Evolutionary conservation across 2,888 invertebrate genomes (phyloP).

Genomic region (Heliconius ismenius): DNA sequence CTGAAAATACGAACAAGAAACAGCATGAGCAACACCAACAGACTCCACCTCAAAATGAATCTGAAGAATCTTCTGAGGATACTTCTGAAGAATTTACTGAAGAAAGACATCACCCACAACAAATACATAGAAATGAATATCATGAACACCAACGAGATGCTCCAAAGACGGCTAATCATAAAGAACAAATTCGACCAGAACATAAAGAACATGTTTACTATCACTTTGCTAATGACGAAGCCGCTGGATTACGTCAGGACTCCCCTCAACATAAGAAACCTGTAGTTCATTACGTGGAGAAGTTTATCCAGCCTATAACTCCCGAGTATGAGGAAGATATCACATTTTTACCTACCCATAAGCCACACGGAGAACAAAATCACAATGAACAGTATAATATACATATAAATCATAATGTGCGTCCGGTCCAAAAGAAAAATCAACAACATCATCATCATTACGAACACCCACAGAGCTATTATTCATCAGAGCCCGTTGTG

Average conservation of each 20-base stretch:
- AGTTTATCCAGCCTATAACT: conserved; percentile 52
- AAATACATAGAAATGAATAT: conserved; percentile 12
- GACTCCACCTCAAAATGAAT: conserved; percentile 33
- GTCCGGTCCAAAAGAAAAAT: conserved; percentile 7
- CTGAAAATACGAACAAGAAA: conserved; percentile 50
- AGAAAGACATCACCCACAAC: conserved; percentile 31
- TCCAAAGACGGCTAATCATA: conserved; percentile 35
- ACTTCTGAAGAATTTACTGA: conserved; percentile 36
- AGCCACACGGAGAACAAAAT: conserved; percentile 58
- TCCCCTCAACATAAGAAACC: conserved; percentile 5
- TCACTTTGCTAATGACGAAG: conserved; percentile 40
- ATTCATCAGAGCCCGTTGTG: conserved; percentile 51
- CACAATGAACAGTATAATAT: conserved; percentile 53
- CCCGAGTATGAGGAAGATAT: conserved; percentile 67
- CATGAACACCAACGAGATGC: conserved; percentile 37
- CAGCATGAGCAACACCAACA: conserved; percentile 38
- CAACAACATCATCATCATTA: conserved; percentile 40
- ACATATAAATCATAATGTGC: conserved; percentile 39
- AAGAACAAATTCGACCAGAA: conserved; percentile 44
- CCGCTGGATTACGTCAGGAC: background rate
- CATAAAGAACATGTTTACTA: conserved; percentile 46
- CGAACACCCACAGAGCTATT: conserved; percentile 43
- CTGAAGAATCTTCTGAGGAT: conserved; percentile 43
- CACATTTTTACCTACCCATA: conserved; percentile 53
- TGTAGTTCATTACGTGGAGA: conserved; percentile 47